Evolutionary conservation across 2,888 invertebrate species (phyloP), one percentile per base, ranked within the genome.

Genomic region (Gortyna flavago): DNA sequence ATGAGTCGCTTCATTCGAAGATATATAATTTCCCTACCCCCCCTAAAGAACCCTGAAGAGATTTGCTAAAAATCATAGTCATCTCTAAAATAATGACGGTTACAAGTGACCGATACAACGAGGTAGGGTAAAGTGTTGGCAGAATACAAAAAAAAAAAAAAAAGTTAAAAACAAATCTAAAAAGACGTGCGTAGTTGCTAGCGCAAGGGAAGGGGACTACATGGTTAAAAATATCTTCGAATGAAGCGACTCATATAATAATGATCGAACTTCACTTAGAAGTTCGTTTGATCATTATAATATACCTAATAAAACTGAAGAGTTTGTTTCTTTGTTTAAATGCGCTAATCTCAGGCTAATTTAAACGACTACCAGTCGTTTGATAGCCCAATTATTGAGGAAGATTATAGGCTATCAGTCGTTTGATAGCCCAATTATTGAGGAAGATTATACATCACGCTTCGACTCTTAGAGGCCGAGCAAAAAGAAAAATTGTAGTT

Each of bases 1-100:
- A 57, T 57, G n/a, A n/a, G 57, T 57, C 57, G n/a, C 57, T 57
- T 57, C 57, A 57, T n/a, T 57, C 57, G n/a, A 59, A 59, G 59
- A 59, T n/a, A n/a, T n/a, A n/a, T n/a, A n/a, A n/a, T n/a, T n/a
- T n/a, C n/a, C n/a, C n/a, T n/a, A 59, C 59, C n/a, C 59, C 0
- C 13, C 59, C n/a, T 13, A 29, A 59, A 57, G 13, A 59, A 59
- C 59, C 59, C 59, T 59, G 6, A 59, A n/a, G 59, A 29, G n/a
- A 59, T 59, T 59, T 59, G 59, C 59, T 4, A 59, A 29, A 59
- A 29, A 29, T 29, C 29, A 59, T 18, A 48, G 4, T 59, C 29
- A 3, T 29, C 59, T 59, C n/a, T n/a, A 29, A 59, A 59, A 29
- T 13, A 59, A 29, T 59, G 59, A 29, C 59, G 59, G 57, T n/a